Base-by-base conservation (phyloP, 2,888 invertebrate genomes). In the Ormia ochracea region DNA sequence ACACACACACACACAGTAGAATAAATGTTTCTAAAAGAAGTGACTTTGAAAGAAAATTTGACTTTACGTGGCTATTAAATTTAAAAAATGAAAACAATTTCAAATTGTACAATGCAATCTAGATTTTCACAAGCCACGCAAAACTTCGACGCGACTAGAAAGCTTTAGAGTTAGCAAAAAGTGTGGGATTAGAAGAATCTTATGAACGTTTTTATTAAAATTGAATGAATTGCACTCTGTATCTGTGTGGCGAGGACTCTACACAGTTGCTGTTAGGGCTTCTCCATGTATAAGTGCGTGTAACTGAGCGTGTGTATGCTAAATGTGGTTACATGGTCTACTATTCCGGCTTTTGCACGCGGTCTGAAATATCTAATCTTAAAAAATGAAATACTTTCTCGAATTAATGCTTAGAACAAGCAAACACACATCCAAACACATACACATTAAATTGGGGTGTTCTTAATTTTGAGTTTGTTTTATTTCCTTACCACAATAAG, bases 351-450 rank as follows among this genome's bases (percentile, higher is more conserved):
- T 72, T 80, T 68, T 76, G 80, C 80, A 80, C 72, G 73, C 66
- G 61, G 79, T 72, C 75, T 80, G 76, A 76, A 58, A 66, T 63
- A 63, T 72, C 54, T 76, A 76, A 80, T 80, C 80, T 68, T 80
- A 80, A 80, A 80, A 80, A 80, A 80, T 80, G 72, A 80, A 80
- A 76, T 80, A 76, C 72, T 76, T 76, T 80, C 65, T 76, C 66
- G 66, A 63, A 52, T 52, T 58, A 26, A 59, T 59, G 36, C 26
- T 75, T 19, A 63, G 28, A 19, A 26, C 61, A 28, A 12, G 38
- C 43, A 28, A n/a, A 65, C 56, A 17, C 12, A 38, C 17, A 50
- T 23, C 19, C 26, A 17, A 26, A 28, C 52, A n/a, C 7, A 36
- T n/a, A 36, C 56, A 17, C 4, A 31, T 5, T 14, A 2, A 38